Base-by-base conservation (phyloP, 2,113 vertebrate genomes). In the Micromys minutus region DNA sequence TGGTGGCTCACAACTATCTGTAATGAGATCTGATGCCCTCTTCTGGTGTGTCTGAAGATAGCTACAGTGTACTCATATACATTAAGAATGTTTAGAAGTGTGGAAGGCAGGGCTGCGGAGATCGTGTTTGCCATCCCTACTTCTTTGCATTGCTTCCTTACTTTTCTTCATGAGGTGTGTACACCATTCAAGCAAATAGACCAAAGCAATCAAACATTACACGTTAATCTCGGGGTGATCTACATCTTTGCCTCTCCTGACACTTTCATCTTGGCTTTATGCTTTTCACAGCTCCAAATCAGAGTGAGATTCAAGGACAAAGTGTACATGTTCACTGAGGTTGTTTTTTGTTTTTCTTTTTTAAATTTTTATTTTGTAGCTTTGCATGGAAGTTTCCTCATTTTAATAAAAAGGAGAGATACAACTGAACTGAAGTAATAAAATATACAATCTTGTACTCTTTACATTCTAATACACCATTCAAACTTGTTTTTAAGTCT, bases 381-480 rank as follows among this genome's bases (percentile, higher is more conserved):
- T 76, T 88, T 88, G 1, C 29, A 52, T 16, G 21, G 34, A 69
- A 83, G 52, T 26, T 6, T 24, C 22, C 80, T 87, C 10, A 87
- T 74, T 95, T 79, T 86, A 72, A 93, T 21, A 81, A 92, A 89
- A 91, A 47, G 45, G 26, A 89, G 29, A 91, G 90, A 71, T 61
- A 31, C 19, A 72, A 90, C 75, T 59, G 77, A 91, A 31, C 13
- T 45, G 57, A 87, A 61, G 34, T 71, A 80, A 22, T 61, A 65
- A 88, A 90, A 22, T 24, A 19, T 39, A 69, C 24, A 65, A 47
- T 69, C 42, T 39, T 76, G 57, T 1, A 39, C 7, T 88, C 50
- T 22, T 74, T 45, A 76, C 9, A 34, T 71, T 63, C 17, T 31
- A 63, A 72, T 72, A 63, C 55, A 13, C 47, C 42, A 45, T 42